These are phyloP conservation scores for Tyria jacobaeae DNA, from an alignment of 2,888 invertebrate species.

Conservation along the genomic window DNA sequence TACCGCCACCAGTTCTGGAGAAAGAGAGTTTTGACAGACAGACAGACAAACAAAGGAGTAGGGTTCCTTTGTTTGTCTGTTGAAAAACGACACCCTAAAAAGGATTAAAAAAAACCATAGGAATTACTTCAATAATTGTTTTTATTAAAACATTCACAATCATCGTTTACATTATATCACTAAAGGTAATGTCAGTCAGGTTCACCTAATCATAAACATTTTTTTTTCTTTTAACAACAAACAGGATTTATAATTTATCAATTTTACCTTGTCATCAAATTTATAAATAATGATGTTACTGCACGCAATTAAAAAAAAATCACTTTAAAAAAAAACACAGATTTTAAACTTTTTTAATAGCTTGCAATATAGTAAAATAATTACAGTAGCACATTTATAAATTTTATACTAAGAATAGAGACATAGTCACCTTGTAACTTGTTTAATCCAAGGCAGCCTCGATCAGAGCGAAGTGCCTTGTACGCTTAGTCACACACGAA, in stretches of 20 bases:
- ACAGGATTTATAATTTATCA: conserved; percentile 56
- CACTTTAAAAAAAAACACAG: conserved; percentile 16
- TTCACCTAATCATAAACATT: conserved; percentile 62
- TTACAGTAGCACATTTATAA: conserved; percentile 26
- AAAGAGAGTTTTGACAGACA: too few relatives aligned
- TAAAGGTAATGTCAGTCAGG: conserved; percentile 74
- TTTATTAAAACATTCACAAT: conserved; percentile 78
- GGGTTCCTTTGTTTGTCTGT: too few relatives aligned
- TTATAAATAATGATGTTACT: conserved; percentile 37
- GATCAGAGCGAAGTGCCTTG: background rate
- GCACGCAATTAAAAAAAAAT: conserved; percentile 46
- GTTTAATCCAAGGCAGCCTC: conserved; percentile 25
- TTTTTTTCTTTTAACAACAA: conserved; percentile 58
- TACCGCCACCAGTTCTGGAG: too few relatives aligned
- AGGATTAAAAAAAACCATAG: conserved; percentile 13
- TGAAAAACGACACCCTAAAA: too few relatives aligned
- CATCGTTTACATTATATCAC: conserved; percentile 56
- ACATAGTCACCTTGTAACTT: conserved; percentile 48
- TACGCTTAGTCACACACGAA: background rate
- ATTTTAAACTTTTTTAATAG: conserved; percentile 41
- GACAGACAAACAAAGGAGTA: too few relatives aligned
- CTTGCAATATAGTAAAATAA: conserved; percentile 43
- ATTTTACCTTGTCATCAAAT: conserved; percentile 43
- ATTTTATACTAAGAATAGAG: conserved; percentile 42
- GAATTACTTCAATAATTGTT: conserved; percentile 45